phyloP scores from a whole-genome alignment of 2,888 invertebrate genomes.

The Rotaria sp. region DNA sequence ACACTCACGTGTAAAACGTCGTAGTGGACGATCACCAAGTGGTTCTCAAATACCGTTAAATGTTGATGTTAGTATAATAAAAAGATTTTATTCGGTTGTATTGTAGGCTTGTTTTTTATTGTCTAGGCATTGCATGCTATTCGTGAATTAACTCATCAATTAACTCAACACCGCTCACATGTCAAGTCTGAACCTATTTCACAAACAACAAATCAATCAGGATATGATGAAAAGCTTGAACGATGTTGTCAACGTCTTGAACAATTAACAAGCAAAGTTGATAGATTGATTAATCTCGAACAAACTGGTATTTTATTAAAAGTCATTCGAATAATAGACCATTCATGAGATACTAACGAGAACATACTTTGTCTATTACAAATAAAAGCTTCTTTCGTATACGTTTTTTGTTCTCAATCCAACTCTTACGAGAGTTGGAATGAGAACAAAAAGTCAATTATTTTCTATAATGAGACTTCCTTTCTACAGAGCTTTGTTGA shows the following conservation, averaged over 20 bases:
- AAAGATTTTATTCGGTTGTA: background rate
- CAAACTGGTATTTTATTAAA: background rate
- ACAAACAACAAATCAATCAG: background rate
- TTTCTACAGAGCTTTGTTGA: too few relatives aligned
- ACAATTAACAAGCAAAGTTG: slow-evolving; percentile 5
- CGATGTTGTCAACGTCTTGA: slow-evolving; percentile 3
- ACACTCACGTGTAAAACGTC: slow-evolving; percentile 14
- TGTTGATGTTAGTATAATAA: background rate
- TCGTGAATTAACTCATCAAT: background rate
- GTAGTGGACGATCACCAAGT: slow-evolving; percentile 22
- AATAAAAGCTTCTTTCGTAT: too few relatives aligned
- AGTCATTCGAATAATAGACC: too few relatives aligned
- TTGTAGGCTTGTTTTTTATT: background rate
- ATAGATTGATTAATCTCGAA: background rate
- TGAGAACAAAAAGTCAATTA: too few relatives aligned
- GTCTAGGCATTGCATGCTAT: background rate
- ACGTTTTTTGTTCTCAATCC: too few relatives aligned
- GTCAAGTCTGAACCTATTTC: background rate
- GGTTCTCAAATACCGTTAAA: background rate
- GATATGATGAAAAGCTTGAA: background rate
- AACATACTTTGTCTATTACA: too few relatives aligned
- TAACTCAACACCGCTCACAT: background rate
- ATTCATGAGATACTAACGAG: too few relatives aligned
- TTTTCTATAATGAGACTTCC: too few relatives aligned
- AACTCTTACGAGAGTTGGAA: too few relatives aligned